Evolutionary conservation across 2,113 vertebrate species (phyloP).

Genomic region (Peromyscus maniculatus): DNA sequence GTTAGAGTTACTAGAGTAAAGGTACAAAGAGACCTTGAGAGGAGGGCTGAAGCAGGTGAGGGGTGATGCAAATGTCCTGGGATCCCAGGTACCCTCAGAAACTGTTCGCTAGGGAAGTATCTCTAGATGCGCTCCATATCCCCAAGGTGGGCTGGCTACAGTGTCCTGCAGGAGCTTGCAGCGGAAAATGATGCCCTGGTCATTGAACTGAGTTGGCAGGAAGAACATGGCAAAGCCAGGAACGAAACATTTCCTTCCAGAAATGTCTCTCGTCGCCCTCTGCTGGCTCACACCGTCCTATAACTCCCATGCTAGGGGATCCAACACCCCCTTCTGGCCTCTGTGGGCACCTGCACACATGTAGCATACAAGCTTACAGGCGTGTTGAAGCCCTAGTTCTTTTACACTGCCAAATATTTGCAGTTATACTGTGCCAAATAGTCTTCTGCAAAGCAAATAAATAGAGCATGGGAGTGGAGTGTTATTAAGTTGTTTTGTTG

Average conservation of each 20-base stretch:
- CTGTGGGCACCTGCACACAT: background rate
- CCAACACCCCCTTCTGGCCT: background rate
- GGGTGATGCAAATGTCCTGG: background rate
- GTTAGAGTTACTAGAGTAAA: background rate
- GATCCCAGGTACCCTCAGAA: background rate
- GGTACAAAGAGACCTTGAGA: background rate
- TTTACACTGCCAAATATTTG: background rate
- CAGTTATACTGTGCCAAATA: background rate
- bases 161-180: background rate
- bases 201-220: too few relatives aligned
- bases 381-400: background rate
- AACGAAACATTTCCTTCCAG: background rate
- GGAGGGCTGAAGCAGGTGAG: background rate
- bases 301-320: background rate
- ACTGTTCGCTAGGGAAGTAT: background rate
- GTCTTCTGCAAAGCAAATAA: background rate
- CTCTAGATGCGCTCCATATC: background rate
- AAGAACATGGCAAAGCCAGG: fast-evolving
- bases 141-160: background rate
- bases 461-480: background rate
- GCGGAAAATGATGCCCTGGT: background rate
- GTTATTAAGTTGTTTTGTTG: background rate
- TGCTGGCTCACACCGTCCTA: background rate
- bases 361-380: background rate
- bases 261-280: background rate